Base-by-base conservation (phyloP, 1,140 invertebrate species). In the Drosophila melanogaster region DNA sequence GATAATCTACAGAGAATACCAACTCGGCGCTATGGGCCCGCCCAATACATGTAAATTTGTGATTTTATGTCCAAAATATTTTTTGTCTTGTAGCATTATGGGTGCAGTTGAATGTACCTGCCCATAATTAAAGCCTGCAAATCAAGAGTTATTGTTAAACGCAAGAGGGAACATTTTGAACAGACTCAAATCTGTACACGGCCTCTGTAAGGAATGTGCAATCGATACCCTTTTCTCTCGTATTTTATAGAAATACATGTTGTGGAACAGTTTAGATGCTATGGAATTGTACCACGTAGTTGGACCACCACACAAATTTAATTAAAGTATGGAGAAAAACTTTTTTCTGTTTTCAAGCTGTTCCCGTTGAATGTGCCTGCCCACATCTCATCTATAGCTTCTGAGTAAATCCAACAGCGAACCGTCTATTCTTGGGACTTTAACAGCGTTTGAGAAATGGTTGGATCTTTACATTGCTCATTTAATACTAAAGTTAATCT, bases 161-260 rank as follows among this genome's bases (percentile, higher is more conserved):
- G 24, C 35, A 33, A 46, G 17, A 26, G 35, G 24, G 26, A 69
- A 19, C 30, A 11, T 40, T 47, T 14, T 6, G 12, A 22, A 19
- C 41, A 43, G 15, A 44, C 12, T 24, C n/a, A 14, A 30, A 30
- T 30, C 26, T 30, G 6, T 30, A 30, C 6, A 30, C 0, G 30
- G 30, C 30, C 30, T 30, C 43, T 49, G 54, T 70, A 66, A 65
- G 41, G 61, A 22, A 43, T 54, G 62, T 75, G 71, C 65, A 65
- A 78, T 41, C 64, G 54, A 77, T 60, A 57, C 12, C 56, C 46
- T 62, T 67, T 72, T 78, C 57, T 85, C 76, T 77, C 69, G 41
- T 76, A 77, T 90, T 83, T 90, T 86, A 65, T 86, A 90, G 87
- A 83, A 81, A 77, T 90, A 78, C 85, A 77, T 79, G 78, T 86